Conservation (phyloP, 2,888 invertebrate genomes). For the Ectemnius lituratus region DNA sequence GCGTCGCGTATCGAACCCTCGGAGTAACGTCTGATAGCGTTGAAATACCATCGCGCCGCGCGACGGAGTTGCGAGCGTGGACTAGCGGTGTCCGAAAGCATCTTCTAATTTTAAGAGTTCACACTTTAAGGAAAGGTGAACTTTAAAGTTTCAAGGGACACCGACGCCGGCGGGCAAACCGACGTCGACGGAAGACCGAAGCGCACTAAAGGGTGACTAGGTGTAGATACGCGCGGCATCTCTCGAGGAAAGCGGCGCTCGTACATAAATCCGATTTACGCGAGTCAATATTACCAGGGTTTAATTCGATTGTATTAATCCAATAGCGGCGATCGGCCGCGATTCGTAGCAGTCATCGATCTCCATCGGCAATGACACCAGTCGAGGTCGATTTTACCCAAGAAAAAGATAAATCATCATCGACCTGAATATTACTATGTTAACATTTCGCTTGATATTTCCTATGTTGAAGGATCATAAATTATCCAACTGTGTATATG, state of each 20-base stretch:
- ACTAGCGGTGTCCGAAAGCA: background rate
- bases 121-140: too few species aligned
- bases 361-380: conserved; percentile 15
- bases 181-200: too few species aligned
- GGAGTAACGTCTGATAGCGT: background rate
- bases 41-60: background rate
- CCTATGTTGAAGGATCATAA: conserved; percentile 3
- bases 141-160: too few species aligned
- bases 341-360: background rate
- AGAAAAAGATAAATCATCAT: background rate
- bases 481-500: background rate
- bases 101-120: background rate
- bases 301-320: conserved; percentile 25
- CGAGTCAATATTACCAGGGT: conserved; percentile 3
- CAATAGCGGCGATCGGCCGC: conserved; percentile 3
- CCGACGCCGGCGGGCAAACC: too few species aligned
- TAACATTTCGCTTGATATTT: conserved; percentile 7
- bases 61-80: background rate
- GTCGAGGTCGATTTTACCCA: background rate
- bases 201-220: too few species aligned
- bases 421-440: background rate
- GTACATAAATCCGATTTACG: conserved; percentile 11
- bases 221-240: too few species aligned
- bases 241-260: too few species aligned
- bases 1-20: background rate